Base-by-base conservation (phyloP, 2,888 invertebrate species). In the Lordiphosa fenestrarum region DNA sequence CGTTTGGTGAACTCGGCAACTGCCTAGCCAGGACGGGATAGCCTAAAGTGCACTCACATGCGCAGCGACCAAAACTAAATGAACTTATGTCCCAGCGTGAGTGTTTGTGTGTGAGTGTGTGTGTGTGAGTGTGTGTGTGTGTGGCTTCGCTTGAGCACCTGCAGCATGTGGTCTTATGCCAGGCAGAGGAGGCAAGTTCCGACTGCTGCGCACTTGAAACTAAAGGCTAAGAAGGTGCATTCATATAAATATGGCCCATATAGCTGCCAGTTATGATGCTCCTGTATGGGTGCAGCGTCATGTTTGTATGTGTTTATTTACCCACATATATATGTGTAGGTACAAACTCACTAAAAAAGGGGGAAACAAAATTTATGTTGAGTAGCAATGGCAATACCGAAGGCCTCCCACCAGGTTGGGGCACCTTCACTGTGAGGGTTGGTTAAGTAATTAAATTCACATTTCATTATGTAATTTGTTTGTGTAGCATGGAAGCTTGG, bases 161-260 rank as follows among this genome's bases (percentile, higher is more conserved):
- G 69, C 60, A 42, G 46, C 53, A 36, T 68, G 68, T 60, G 62
- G 51, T 58, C 38, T 54, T 63, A 46, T 55, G 35, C 25, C 30
- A 25, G 36, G 42, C 9, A 13, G 33, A 40, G 15, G 21, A 15
- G 13, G 12, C 38, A 30, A 44, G 59, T 66, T 66, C 60, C 54
- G 49, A 51, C 71, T 57, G 71, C 59, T 39, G 53, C 61, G 57
- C 67, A 71, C 80, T 81, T 82, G 53, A 84, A 80, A 82, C 82
- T 82, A 64, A 71, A 73, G 66, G 78, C 86, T 81, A 85, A 85
- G 84, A 84, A 77, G 78, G 52, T 71, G 74, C 82, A 81, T 71
- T 85, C 67, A 82, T 60, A 77, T 67, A 42, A 42, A 42, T 25
- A 42, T 30, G 25, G 30, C 42, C 42, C 25, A 42, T 42, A 42